Conservation (phyloP, 2,113 vertebrate species). For the Labrus mixtus region DNA sequence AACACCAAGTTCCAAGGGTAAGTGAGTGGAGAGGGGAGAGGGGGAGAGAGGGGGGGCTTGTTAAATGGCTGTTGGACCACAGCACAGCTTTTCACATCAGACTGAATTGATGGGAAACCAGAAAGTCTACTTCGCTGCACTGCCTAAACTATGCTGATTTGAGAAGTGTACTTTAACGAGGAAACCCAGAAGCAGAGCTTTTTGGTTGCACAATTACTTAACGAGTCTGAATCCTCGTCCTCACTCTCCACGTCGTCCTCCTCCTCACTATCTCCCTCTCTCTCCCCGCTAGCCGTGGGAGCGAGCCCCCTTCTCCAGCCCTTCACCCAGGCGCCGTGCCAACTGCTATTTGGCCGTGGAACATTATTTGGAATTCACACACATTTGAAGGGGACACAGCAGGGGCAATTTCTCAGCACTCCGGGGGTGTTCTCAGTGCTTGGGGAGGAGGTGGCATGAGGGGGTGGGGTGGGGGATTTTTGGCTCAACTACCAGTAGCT, state of each 20-base stretch:
- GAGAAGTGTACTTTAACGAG: not conserved
- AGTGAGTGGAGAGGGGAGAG: not conserved
- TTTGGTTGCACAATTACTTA: not conserved
- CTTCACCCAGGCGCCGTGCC: slow-evolving; percentile 43
- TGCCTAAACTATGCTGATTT: not conserved
- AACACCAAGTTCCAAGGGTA: not conserved
- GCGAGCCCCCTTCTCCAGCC: slow-evolving; percentile 37
- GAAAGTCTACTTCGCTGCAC: not conserved
- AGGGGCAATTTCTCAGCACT: slow-evolving; percentile 66
- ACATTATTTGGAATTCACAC: slow-evolving; percentile 74
- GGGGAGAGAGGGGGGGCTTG: not conserved
- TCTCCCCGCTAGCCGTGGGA: slow-evolving; percentile 54
- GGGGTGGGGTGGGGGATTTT: not conserved
- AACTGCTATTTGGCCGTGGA: slow-evolving; percentile 62
- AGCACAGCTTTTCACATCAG: not conserved
- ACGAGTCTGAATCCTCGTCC: not conserved
- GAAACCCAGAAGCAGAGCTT: not conserved
- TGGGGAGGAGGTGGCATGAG: not conserved
- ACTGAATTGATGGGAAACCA: not conserved
- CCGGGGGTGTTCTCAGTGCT: slow-evolving; percentile 46
- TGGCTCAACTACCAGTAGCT: slow-evolving; percentile 33
- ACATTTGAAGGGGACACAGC: slow-evolving; percentile 60
- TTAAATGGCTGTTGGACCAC: not conserved
- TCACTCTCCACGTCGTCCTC: not conserved
- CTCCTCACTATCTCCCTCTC: slow-evolving; percentile 14